phyloP scores from a whole-genome alignment of 2,888 invertebrate genomes.

The Dioctria linearis region DNA sequence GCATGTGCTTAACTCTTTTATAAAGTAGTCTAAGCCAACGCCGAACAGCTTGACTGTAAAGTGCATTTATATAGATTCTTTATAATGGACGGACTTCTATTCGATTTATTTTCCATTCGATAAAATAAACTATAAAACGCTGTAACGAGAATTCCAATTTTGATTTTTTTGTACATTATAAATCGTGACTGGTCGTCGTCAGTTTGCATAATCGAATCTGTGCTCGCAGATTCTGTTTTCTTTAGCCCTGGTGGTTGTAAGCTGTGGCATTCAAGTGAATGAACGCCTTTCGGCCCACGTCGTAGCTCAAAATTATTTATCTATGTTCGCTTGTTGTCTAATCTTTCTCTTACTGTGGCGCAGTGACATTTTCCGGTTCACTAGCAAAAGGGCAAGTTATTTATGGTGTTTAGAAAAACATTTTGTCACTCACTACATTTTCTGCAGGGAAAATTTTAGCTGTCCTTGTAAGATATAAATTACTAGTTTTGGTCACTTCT shows the following conservation, averaged over 20 bases:
- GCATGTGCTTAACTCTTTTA: neutral
- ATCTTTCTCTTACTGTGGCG: neutral
- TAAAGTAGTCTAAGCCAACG: constrained; percentile 1
- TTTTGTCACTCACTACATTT: neutral
- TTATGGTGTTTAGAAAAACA: constrained; percentile 3
- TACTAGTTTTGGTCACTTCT: neutral
- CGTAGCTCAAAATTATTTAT: constrained; percentile 42
- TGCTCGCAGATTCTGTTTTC: constrained; percentile 1
- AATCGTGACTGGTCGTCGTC: constrained; percentile 38
- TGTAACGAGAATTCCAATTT: constrained; percentile 37
- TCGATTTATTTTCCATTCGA: constrained; percentile 46
- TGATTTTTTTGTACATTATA: constrained; percentile 36
- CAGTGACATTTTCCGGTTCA: constrained; percentile 42
- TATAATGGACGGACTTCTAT: constrained; percentile 1
- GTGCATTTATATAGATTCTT: constrained; percentile 18
- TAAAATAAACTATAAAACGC: constrained; percentile 43
- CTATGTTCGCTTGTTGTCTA: neutral
- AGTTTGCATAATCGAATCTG: constrained; percentile 48
- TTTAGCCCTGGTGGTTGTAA: neutral
- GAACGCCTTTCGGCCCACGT: constrained; percentile 36
- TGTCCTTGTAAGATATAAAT: neutral
- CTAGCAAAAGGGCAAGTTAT: constrained; percentile 35
- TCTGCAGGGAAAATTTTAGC: neutral
- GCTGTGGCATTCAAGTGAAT: neutral
- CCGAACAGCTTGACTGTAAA: constrained; percentile 18